Conservation (phyloP, 2,888 invertebrate genomes). For the Deilephila elpenor region DNA sequence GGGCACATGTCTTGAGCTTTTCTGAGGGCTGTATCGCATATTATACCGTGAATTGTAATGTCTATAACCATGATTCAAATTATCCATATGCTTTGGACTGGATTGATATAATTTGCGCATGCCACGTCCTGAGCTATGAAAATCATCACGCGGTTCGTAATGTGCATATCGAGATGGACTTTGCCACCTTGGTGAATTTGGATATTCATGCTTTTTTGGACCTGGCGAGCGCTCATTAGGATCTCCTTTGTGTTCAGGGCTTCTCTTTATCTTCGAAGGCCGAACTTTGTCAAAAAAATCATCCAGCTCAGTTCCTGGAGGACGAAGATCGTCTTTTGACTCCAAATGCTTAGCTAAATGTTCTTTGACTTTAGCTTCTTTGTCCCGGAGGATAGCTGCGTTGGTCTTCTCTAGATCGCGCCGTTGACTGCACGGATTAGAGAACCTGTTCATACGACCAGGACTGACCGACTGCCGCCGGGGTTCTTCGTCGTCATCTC, state of each 20-base stretch:
- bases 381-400: conserved; percentile 74
- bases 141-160: conserved; percentile 43
- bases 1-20: background rate
- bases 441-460: conserved; percentile 61
- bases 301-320: conserved; percentile 79
- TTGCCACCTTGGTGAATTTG: conserved; percentile 28
- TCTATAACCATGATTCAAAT: background rate
- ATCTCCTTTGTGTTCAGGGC: conserved; percentile 39
- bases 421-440: conserved; percentile 72
- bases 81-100: too few species aligned
- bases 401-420: conserved; percentile 77
- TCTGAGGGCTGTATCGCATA: conserved; percentile 36
- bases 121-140: conserved; percentile 42
- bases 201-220: background rate
- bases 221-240: conserved; percentile 29
- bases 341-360: conserved; percentile 73
- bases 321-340: conserved; percentile 67
- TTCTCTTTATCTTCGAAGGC: conserved; percentile 46
- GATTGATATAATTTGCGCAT: conserved; percentile 36
- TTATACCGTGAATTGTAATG: conserved; percentile 38
- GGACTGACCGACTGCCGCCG: conserved; percentile 44
- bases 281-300: conserved; percentile 55
- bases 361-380: conserved; percentile 77
- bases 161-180: conserved; percentile 42
- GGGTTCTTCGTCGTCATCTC: conserved; percentile 28